These are phyloP conservation scores for Pseudopodoces humilis DNA, from an alignment of 2,113 vertebrate genomes.

Conservation along the genomic window DNA sequence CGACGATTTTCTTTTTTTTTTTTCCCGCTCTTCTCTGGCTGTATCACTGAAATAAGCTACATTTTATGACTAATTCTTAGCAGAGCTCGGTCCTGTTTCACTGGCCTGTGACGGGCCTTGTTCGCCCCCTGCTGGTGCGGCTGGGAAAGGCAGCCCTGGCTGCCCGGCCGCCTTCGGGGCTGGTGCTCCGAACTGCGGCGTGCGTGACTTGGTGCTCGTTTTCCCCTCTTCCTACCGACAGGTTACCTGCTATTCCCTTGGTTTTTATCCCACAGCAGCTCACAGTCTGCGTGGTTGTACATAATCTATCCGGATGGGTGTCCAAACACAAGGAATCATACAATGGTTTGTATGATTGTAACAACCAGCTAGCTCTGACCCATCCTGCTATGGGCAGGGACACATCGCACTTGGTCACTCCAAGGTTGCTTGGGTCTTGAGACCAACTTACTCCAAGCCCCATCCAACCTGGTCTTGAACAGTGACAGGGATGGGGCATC, in stretches of 20 bases:
- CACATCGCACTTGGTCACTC: too few relatives aligned
- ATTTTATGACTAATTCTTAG: not conserved
- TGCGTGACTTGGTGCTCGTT: fast-evolving
- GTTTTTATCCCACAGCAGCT: not conserved
- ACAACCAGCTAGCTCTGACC: not conserved
- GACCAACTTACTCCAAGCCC: not conserved
- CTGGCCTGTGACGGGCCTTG: not conserved
- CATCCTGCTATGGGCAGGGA: not conserved
- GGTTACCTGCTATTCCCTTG: too few relatives aligned
- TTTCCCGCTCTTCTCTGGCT: not conserved
- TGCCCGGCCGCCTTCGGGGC: too few relatives aligned
- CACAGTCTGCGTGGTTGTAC: not conserved
- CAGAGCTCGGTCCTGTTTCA: not conserved
- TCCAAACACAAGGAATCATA: not conserved
- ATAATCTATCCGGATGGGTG: too few relatives aligned
- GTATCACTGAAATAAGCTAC: not conserved
- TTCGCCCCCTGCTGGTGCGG: conserved; percentile 43
- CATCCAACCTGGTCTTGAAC: not conserved
- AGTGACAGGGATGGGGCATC: not conserved
- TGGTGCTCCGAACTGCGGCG: not conserved
- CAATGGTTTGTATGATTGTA: not conserved
- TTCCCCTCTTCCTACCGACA: fast-evolving
- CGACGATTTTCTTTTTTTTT: not conserved
- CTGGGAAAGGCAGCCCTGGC: not conserved
- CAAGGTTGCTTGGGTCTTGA: not conserved